Conservation (phyloP, 1,140 invertebrate genomes). For the Pseudachorutes palmiensis region DNA sequence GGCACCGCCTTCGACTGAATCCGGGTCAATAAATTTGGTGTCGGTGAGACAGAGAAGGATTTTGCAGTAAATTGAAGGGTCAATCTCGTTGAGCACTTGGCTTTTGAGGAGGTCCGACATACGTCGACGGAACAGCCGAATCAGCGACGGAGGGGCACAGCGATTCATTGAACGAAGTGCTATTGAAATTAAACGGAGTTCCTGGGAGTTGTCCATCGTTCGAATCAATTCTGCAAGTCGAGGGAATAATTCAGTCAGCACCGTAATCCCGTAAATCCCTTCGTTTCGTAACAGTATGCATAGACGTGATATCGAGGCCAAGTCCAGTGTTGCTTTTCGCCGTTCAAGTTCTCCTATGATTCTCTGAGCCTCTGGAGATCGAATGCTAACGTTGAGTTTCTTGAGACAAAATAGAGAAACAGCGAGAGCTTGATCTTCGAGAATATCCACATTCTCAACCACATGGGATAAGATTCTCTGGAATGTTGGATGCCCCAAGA, state of each 20-base stretch:
- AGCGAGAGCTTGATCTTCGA: constrained; percentile 33
- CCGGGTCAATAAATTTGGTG: background rate
- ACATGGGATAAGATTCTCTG: constrained; percentile 21
- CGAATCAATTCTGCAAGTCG: constrained; percentile 12
- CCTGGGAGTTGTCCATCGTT: constrained; percentile 18
- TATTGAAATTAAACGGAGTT: constrained; percentile 27
- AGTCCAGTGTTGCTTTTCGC: constrained; percentile 15
- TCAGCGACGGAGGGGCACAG: constrained; percentile 4
- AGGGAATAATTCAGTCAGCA: constrained; percentile 25
- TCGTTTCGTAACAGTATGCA: constrained; percentile 19
- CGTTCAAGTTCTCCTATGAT: constrained; percentile 24
- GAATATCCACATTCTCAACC: constrained; percentile 5
- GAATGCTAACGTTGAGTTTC: constrained; percentile 21
- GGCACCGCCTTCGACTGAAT: background rate
- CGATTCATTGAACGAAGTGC: constrained; percentile 9
- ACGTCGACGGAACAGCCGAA: constrained; percentile 11
- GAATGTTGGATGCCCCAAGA: constrained; percentile 27
- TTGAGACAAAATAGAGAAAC: constrained; percentile 27
- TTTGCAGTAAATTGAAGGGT: constrained; percentile 19
- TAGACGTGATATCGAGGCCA: constrained; percentile 31
- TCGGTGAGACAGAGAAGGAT: constrained; percentile 20
- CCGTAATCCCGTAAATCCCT: constrained; percentile 20
- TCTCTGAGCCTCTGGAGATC: constrained; percentile 6
- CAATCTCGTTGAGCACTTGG: background rate
- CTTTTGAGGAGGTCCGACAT: background rate